phyloP scores from a whole-genome alignment of 2,888 invertebrate genomes.

The Nymphalis polychloros region DNA sequence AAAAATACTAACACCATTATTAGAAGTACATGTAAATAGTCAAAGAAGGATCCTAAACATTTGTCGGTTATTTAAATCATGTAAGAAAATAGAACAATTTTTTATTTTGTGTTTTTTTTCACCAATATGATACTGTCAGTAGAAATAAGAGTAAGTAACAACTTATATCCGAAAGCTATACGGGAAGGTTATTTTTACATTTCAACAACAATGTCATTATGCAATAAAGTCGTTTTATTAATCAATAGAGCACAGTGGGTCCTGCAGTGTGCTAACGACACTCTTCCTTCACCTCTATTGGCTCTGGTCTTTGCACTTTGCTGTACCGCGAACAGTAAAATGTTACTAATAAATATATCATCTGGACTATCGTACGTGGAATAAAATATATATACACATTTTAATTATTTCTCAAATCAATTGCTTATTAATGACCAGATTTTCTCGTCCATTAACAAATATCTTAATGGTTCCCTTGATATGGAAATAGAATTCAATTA shows the following conservation, averaged over 20 bases:
- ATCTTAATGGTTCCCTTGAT: too few species aligned
- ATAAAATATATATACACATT: not conserved
- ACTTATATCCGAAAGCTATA: not conserved
- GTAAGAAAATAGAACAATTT: too few species aligned
- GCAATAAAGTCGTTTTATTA: slow-evolving; percentile 77
- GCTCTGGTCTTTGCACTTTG: slow-evolving; percentile 40
- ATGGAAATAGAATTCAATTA: too few species aligned
- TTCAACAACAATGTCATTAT: slow-evolving; percentile 56
- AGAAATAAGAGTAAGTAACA: not conserved
- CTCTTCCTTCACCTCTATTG: slow-evolving; percentile 57
- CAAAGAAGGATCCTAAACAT: too few species aligned
- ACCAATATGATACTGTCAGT: too few species aligned
- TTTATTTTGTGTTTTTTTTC: too few species aligned
- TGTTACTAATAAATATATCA: not conserved
- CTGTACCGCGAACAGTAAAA: slow-evolving; percentile 3
- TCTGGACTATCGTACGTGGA: not conserved
- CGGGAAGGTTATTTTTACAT: slow-evolving; percentile 20
- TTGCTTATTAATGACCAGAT: too few species aligned
- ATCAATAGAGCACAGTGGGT: slow-evolving; percentile 76
- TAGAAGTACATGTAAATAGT: too few species aligned
- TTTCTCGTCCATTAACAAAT: too few species aligned
- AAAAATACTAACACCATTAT: too few species aligned
- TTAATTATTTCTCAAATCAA: too few species aligned
- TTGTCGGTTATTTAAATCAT: too few species aligned
- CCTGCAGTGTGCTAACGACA: slow-evolving; percentile 63